Evolutionary conservation across 2,888 invertebrate species (phyloP).

Genomic region (Himalopsyche tibetana): DNA sequence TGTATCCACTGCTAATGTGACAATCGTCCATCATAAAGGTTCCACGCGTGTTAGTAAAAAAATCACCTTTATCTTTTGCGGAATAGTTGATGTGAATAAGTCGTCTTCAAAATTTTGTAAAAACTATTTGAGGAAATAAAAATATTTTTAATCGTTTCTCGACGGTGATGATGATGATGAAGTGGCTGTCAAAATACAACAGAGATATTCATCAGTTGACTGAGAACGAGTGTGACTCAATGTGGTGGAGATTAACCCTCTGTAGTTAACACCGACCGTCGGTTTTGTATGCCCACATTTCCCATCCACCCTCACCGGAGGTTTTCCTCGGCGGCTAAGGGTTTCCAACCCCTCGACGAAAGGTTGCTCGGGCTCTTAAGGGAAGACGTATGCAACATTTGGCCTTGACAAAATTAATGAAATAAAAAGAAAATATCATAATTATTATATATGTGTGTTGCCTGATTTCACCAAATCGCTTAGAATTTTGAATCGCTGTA

Average conservation of each 20-base stretch:
- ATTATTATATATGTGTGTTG: too few species aligned
- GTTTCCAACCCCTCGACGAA: conserved; percentile 34
- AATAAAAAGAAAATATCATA: too few species aligned
- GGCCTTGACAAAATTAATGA: background rate
- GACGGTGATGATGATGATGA: background rate
- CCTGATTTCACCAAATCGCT: too few species aligned
- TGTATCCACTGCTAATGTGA: too few species aligned
- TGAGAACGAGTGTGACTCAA: conserved; percentile 37
- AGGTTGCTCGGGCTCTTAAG: conserved; percentile 37
- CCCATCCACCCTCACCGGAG: background rate
- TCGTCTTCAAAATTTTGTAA: too few species aligned
- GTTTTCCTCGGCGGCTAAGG: conserved; percentile 38
- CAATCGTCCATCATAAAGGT: too few species aligned
- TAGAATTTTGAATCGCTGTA: too few species aligned
- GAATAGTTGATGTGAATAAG: too few species aligned
- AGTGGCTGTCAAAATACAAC: conserved; percentile 13
- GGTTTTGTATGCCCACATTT: conserved; percentile 25
- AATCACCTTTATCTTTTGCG: too few species aligned
- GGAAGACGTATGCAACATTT: conserved; percentile 18
- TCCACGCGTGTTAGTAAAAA: too few species aligned
- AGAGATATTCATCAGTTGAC: conserved; percentile 20
- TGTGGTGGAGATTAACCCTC: conserved; percentile 42
- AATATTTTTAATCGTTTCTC: too few species aligned
- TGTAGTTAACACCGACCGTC: conserved; percentile 40
- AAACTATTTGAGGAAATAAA: too few species aligned